A percentile compares a stretch with the other conserved stretches of the same genome.
These are phyloP conservation scores for Ptychobarbus kaznakovi DNA, from an alignment of 2,797 vertebrate species.

Conservation along the genomic window DNA sequence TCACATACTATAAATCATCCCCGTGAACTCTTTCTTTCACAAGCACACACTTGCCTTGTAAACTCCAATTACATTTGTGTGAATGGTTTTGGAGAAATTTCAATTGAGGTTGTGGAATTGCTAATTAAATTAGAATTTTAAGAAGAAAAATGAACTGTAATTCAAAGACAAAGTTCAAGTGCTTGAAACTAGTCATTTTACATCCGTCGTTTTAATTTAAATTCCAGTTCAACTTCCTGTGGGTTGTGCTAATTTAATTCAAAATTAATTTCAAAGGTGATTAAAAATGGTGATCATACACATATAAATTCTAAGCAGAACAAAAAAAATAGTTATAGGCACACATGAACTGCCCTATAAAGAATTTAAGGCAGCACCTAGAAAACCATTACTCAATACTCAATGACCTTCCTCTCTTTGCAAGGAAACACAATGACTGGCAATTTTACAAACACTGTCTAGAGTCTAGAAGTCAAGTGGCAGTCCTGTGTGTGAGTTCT, in stretches of 20 bases:
- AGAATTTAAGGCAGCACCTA: background rate
- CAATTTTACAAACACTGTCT: constrained; percentile 9
- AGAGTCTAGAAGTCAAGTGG: constrained; percentile 23
- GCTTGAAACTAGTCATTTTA: background rate
- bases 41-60: background rate
- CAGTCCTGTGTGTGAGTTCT: background rate
- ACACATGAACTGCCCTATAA: background rate
- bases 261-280: background rate
- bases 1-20: background rate
- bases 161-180: background rate
- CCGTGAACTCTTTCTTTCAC: background rate
- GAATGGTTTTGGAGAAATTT: background rate
- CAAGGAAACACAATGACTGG: constrained; percentile 22
- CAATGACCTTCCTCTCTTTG: constrained; percentile 7
- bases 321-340: background rate
- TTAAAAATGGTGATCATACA: background rate
- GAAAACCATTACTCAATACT: background rate
- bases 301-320: background rate
- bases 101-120: background rate
- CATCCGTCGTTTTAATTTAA: background rate
- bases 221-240: background rate
- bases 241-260: background rate
- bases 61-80: background rate
- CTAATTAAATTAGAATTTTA: background rate
- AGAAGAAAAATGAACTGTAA: background rate